Evolutionary conservation across 2,797 vertebrate species (phyloP).

Genomic region (Sebastiscus tertius): DNA sequence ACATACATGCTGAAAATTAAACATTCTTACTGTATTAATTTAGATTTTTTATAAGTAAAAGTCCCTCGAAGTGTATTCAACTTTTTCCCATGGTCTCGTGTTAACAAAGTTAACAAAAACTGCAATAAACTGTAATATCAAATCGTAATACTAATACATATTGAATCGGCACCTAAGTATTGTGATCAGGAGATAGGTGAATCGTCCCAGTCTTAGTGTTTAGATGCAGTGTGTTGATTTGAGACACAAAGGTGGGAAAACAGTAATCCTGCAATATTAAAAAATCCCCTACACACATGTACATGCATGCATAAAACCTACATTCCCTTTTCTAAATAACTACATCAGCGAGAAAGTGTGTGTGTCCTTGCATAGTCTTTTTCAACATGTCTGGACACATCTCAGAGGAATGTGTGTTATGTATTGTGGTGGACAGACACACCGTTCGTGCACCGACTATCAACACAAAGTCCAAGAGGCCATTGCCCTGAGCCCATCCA

Average conservation of each 20-base stretch:
- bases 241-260: slow-evolving; percentile 10
- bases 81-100: too few relatives aligned
- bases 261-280: slow-evolving; percentile 21
- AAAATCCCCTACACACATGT: slow-evolving; percentile 7
- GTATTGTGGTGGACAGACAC: slow-evolving; percentile 34
- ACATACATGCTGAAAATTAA: too few relatives aligned
- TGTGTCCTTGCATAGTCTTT: slow-evolving; percentile 30
- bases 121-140: too few relatives aligned
- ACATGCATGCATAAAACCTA: slow-evolving; percentile 6
- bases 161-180: too few relatives aligned
- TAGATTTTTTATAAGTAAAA: too few relatives aligned
- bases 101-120: too few relatives aligned
- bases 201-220: background rate
- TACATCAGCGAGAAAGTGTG: slow-evolving; percentile 34
- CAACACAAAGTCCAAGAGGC: slow-evolving; percentile 50
- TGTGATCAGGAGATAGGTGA: too few relatives aligned
- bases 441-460: slow-evolving; percentile 28
- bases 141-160: too few relatives aligned
- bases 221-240: slow-evolving; percentile 8
- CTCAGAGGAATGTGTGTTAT: slow-evolving; percentile 66
- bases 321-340: slow-evolving; percentile 24
- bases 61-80: too few relatives aligned
- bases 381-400: slow-evolving; percentile 67
- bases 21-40: too few relatives aligned
- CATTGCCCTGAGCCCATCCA: slow-evolving; percentile 35